phyloP scores from a whole-genome alignment of 2,797 vertebrate species.

The Sylvia borin region DNA sequence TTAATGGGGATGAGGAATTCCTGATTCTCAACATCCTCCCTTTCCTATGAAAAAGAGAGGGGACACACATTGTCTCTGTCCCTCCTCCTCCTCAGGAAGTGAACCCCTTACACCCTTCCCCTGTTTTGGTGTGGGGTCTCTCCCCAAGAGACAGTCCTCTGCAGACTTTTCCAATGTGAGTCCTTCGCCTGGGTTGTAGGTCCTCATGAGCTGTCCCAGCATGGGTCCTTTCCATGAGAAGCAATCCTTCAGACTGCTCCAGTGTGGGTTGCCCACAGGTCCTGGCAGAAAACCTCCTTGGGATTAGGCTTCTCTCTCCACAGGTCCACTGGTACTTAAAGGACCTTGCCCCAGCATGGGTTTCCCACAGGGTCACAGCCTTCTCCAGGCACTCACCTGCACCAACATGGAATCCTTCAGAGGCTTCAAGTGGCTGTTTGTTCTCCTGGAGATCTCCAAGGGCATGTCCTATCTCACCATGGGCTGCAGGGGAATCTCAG shows the following conservation, averaged over 20 bases:
- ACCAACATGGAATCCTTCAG: rapidly evolving
- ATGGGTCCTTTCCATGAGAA: neutral
- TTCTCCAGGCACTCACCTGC: neutral
- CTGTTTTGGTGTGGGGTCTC: neutral
- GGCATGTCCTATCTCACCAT: rapidly evolving
- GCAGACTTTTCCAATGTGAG: rapidly evolving
- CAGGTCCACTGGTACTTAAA: neutral
- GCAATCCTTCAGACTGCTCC: neutral
- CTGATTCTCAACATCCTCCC: neutral
- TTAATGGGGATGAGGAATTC: neutral
- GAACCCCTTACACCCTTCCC: neutral
- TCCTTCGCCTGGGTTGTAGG: rapidly evolving
- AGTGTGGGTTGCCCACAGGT: neutral
- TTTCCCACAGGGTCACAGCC: neutral
- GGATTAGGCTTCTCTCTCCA: neutral
- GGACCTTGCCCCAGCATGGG: neutral
- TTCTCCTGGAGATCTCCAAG: rapidly evolving
- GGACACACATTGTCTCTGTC: rapidly evolving
- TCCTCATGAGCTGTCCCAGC: neutral
- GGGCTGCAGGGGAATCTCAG: neutral
- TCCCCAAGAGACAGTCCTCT: neutral
- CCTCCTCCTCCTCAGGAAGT: neutral
- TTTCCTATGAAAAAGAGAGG: neutral
- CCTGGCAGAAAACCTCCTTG: neutral
- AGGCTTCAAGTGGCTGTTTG: neutral